These are phyloP conservation scores for Aphodius granarius DNA, from an alignment of 2,888 invertebrate species.

Conservation along the genomic window DNA sequence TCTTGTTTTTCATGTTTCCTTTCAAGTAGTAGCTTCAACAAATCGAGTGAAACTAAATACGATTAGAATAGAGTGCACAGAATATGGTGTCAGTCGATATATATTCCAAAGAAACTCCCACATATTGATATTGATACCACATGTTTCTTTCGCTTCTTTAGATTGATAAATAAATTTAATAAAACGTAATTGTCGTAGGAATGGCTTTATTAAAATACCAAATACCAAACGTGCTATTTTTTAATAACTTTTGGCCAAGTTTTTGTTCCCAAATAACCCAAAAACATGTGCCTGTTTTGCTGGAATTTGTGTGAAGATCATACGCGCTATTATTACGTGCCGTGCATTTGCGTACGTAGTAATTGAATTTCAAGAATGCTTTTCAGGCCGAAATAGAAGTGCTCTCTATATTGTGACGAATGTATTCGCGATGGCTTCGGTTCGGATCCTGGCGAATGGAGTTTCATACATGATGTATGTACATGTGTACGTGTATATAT, in stretches of 20 bases:
- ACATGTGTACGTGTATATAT: slow-evolving; percentile 3
- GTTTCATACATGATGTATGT: slow-evolving; percentile 12
- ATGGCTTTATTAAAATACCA: too few species aligned
- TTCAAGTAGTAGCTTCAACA: neutral
- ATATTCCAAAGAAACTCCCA: neutral
- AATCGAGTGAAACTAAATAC: neutral
- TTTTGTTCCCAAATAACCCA: neutral
- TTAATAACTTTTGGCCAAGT: neutral
- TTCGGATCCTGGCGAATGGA: slow-evolving; percentile 5
- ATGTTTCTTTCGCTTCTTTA: too few species aligned
- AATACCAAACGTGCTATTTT: too few species aligned
- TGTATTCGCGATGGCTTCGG: slow-evolving; percentile 33
- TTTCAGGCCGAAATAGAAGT: slow-evolving; percentile 30
- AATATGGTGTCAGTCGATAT: neutral
- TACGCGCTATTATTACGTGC: neutral
- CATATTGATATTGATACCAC: too few species aligned
- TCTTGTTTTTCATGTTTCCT: neutral
- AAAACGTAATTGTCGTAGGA: too few species aligned
- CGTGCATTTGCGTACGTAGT: slow-evolving; percentile 21
- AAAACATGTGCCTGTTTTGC: neutral
- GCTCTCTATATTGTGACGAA: slow-evolving; percentile 36
- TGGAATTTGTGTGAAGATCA: neutral
- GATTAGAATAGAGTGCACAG: neutral
- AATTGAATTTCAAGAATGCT: slow-evolving; percentile 31
- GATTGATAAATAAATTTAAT: too few species aligned